phyloP scores from a whole-genome alignment of 2,797 vertebrate species.

The Natrix natrix region DNA sequence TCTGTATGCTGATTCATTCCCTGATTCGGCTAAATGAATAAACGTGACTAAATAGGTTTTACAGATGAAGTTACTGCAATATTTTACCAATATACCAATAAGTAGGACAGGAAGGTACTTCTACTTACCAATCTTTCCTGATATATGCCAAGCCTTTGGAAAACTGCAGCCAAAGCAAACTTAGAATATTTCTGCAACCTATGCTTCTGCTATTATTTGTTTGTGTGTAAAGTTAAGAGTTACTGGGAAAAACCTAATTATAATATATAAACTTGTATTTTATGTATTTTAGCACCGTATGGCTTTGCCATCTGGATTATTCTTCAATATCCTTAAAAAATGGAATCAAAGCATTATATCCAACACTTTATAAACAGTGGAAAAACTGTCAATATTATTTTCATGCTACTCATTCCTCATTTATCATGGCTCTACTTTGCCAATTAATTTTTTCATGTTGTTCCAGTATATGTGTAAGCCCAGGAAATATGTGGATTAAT shows the following conservation, averaged over 20 bases:
- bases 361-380: background rate
- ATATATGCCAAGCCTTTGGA: background rate
- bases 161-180: background rate
- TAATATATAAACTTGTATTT: background rate
- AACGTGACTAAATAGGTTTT: background rate
- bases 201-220: background rate
- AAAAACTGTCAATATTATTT: background rate
- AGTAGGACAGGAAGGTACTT: background rate
- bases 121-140: background rate
- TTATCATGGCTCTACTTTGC: slow-evolving; percentile 4
- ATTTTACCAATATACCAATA: background rate
- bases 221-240: background rate
- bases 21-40: background rate
- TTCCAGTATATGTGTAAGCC: slow-evolving; percentile 12
- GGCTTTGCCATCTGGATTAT: background rate
- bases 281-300: background rate
- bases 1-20: no score
- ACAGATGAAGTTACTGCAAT: background rate
- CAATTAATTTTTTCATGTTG: background rate
- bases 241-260: background rate
- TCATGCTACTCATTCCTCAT: background rate
- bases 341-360: background rate
- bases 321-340: background rate
- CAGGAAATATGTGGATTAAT: slow-evolving; percentile 15
- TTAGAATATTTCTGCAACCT: background rate